A percentile compares a stretch with the other conserved stretches of the same genome.
Evolutionary conservation across 2,888 invertebrate species (phyloP).

Genomic region (Leptura quadrifasciata): DNA sequence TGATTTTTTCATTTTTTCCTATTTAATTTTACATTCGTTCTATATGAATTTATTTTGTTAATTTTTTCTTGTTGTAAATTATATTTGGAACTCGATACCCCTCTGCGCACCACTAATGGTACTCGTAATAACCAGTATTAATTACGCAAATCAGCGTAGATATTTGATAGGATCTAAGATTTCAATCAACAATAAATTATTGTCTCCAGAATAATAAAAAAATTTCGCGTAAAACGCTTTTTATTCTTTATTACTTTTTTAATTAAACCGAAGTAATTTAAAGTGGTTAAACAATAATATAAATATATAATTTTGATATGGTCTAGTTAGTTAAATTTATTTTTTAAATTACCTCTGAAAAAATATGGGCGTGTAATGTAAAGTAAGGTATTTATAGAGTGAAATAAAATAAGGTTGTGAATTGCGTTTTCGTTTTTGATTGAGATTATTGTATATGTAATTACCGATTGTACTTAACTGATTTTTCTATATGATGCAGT

Average conservation of each 20-base stretch:
- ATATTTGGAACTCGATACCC: neutral
- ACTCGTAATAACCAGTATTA: neutral
- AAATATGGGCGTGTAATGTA: neutral
- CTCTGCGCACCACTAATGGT: neutral
- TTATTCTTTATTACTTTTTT: neutral
- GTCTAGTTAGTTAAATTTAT: neutral
- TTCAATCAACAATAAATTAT: neutral
- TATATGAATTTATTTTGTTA: too few species aligned
- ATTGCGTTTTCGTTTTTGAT: too few species aligned
- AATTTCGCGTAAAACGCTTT: neutral
- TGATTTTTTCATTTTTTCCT: too few species aligned
- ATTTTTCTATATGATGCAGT: too few species aligned
- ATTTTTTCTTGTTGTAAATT: too few species aligned
- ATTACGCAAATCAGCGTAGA: neutral
- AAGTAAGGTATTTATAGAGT: neutral
- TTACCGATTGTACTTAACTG: too few species aligned
- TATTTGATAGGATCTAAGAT: slow-evolving; percentile 3
- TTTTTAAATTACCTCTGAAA: neutral
- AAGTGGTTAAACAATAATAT: neutral
- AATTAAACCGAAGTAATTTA: neutral
- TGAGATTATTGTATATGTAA: too few species aligned
- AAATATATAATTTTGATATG: neutral
- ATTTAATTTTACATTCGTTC: too few species aligned
- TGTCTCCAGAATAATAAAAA: neutral
- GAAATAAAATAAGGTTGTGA: too few species aligned